Evolutionary conservation across 2,797 vertebrate genomes (phyloP).

Genomic region (Distichodus sexfasciatus): DNA sequence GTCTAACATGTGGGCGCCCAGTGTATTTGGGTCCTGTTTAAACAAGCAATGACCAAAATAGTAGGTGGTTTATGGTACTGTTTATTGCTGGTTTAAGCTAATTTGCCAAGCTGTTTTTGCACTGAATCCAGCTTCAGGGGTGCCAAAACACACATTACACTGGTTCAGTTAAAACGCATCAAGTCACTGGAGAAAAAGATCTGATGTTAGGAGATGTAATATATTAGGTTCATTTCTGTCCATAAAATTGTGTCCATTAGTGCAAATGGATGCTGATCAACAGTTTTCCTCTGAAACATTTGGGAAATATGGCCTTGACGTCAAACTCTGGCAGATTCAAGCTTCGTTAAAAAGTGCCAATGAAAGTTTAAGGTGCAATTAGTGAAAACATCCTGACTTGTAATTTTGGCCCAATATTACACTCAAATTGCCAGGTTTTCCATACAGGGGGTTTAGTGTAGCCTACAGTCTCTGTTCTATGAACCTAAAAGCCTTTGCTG

Average conservation of each 20-base stretch:
- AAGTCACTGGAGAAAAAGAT: not conserved
- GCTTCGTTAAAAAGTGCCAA: conserved; percentile 46
- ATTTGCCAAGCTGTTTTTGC: too few relatives aligned
- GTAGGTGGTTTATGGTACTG: too few relatives aligned
- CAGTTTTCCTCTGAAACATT: conserved; percentile 42
- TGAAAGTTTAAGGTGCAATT: conserved; percentile 60
- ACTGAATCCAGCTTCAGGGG: too few relatives aligned
- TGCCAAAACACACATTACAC: too few relatives aligned
- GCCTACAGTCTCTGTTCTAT: not conserved
- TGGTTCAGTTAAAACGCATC: too few relatives aligned
- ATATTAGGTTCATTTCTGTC: not conserved
- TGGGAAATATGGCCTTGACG: conserved; percentile 53
- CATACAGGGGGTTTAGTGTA: conserved; percentile 18
- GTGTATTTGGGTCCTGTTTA: too few relatives aligned
- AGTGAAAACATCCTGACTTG: conserved; percentile 57
- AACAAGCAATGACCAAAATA: too few relatives aligned
- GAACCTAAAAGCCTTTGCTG: conserved; percentile 9
- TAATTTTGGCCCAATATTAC: conserved; percentile 52
- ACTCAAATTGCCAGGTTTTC: conserved; percentile 43
- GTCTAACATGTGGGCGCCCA: conserved; percentile 44
- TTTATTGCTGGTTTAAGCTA: too few relatives aligned
- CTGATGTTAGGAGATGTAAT: not conserved
- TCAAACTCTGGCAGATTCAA: conserved; percentile 47
- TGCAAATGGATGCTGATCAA: conserved; percentile 51
- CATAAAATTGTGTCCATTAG: conserved; percentile 15